These are phyloP conservation scores for Nomada flava DNA, from an alignment of 2,888 invertebrate species.

Conservation along the genomic window DNA sequence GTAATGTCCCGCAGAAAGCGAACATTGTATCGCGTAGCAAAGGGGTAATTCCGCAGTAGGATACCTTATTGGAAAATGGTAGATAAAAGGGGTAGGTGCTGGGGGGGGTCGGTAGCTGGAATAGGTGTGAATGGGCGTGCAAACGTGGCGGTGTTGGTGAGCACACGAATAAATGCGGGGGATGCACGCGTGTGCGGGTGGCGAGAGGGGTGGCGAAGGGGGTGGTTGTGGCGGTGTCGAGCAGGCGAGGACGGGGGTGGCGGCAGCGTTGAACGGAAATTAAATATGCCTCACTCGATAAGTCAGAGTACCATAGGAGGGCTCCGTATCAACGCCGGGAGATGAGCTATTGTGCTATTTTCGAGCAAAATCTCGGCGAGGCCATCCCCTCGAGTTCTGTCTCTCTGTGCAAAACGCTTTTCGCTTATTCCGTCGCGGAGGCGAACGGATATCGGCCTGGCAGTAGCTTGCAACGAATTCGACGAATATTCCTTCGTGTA, in stretches of 20 bases:
- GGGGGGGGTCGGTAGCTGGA: conserved; percentile 27
- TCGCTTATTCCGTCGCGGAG: conserved; percentile 64
- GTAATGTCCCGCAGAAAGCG: conserved; percentile 76
- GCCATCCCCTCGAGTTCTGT: conserved; percentile 66
- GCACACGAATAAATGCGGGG: conserved; percentile 24
- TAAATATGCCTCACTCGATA: conserved; percentile 84
- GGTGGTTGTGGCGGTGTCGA: conserved; percentile 34
- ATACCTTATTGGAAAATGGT: conserved; percentile 83
- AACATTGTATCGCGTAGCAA: conserved; percentile 75
- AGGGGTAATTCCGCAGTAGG: conserved; percentile 81
- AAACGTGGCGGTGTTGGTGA: conserved; percentile 23
- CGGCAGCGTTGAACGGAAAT: conserved; percentile 82
- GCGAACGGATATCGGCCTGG: conserved; percentile 61
- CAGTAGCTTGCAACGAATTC: conserved; percentile 29
- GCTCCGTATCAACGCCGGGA: conserved; percentile 81
- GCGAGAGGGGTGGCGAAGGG: conserved; percentile 51
- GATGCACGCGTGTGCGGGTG: conserved; percentile 40
- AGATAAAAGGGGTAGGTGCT: conserved; percentile 78
- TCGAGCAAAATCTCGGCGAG: conserved; percentile 79
- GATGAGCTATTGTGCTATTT: conserved; percentile 84
- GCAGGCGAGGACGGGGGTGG: conserved; percentile 48
- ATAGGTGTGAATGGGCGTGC: conserved; percentile 59
- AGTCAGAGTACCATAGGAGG: conserved; percentile 80
- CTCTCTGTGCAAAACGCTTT: conserved; percentile 67
- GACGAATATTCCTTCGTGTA: conserved; percentile 15